phyloP scores from a whole-genome alignment of 2,888 invertebrate species.

The Thumatha senex region DNA sequence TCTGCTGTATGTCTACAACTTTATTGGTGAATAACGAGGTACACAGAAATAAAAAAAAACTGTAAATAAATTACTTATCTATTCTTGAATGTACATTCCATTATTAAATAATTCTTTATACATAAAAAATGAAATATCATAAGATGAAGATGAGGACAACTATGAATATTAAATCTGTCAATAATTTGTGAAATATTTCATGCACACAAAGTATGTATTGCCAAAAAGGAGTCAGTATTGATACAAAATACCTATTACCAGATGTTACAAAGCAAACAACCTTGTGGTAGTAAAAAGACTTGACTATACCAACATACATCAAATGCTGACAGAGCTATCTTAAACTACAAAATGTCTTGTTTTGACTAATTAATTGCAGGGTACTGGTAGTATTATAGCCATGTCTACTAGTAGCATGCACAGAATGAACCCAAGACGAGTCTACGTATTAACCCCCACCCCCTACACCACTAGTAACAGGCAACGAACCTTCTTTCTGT shows the following conservation, averaged over 20 bases:
- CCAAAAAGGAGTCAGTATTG: no score
- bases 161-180: background rate
- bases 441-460: conserved; percentile 25
- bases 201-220: background rate
- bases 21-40: no score
- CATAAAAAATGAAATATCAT: background rate
- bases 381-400: conserved; percentile 13
- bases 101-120: background rate
- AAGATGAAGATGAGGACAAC: background rate
- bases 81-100: background rate
- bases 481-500: conserved; percentile 93
- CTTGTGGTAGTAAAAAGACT: conserved; percentile 3
- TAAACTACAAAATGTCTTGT: conserved; percentile 13
- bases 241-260: conserved; percentile 7
- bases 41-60: background rate
- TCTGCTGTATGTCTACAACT: no score
- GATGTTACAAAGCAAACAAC: conserved; percentile 14
- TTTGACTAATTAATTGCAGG: conserved; percentile 11
- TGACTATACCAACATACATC: conserved; percentile 11
- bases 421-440: conserved; percentile 32
- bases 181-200: background rate
- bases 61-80: background rate
- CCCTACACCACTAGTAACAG: conserved; percentile 33
- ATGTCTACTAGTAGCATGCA: conserved; percentile 22
- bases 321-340: conserved; percentile 4